Conservation (phyloP, 2,113 vertebrate genomes). For the Psophia crepitans region DNA sequence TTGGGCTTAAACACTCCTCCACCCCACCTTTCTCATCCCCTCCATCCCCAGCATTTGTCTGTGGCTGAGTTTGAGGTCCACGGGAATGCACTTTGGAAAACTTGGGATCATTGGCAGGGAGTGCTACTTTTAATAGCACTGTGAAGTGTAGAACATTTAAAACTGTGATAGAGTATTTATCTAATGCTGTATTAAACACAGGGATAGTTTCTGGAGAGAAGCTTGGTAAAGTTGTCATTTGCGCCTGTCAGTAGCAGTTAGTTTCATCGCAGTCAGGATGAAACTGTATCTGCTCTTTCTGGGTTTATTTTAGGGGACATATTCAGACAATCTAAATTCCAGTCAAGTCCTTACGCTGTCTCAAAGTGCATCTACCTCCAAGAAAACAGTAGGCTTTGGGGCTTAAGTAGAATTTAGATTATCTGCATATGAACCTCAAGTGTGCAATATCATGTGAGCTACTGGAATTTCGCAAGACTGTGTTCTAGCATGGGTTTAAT, state of each 20-base stretch:
- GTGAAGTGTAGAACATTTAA: background rate
- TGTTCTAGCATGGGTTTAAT: background rate
- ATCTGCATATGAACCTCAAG: background rate
- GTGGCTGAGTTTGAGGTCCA: background rate
- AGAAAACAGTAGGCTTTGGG: background rate
- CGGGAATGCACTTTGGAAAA: background rate
- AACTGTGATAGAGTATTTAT: background rate
- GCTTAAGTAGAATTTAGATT: background rate
- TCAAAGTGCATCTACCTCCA: background rate
- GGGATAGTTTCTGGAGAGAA: background rate
- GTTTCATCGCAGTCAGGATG: background rate
- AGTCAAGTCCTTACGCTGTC: background rate
- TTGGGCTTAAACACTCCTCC: background rate
- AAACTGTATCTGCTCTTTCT: background rate
- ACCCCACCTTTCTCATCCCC: background rate
- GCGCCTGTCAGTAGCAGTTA: background rate
- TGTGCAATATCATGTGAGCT: background rate
- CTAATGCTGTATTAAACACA: background rate
- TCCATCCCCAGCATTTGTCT: background rate
- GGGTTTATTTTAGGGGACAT: background rate
- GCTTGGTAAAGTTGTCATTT: background rate
- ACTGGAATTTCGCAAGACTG: background rate
- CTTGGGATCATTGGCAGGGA: background rate
- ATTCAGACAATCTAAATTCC: background rate
- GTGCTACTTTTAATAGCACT: background rate